Evolutionary conservation across 2,797 vertebrate genomes (phyloP).

Genomic region (Tokudaia muenninki): DNA sequence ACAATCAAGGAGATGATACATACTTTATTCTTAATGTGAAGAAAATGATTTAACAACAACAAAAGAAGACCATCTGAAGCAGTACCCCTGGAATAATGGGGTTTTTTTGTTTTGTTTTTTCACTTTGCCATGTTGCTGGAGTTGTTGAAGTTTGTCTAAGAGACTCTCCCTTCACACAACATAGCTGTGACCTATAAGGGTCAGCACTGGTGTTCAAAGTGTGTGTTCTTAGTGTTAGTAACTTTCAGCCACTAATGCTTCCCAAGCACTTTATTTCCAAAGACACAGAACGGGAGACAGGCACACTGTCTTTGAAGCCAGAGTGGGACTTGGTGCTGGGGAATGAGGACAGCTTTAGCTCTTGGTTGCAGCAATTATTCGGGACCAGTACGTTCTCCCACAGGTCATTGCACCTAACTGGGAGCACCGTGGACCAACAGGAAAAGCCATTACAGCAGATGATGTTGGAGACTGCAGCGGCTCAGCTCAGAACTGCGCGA

Average conservation of each 20-base stretch:
- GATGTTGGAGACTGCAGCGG: neutral
- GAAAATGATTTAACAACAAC: neutral
- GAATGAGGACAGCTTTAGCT: constrained; percentile 7
- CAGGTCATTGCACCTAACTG: neutral
- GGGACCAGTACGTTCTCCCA: neutral
- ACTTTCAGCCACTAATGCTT: constrained; percentile 50
- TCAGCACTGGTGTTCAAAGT: constrained; percentile 25
- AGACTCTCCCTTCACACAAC: neutral
- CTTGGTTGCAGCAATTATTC: neutral
- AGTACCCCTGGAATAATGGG: neutral
- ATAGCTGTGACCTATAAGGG: neutral
- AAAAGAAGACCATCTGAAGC: neutral
- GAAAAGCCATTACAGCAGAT: constrained; percentile 44
- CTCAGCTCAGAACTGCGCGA: neutral
- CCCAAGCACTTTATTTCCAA: constrained; percentile 44
- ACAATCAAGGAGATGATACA: neutral
- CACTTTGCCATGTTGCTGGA: neutral
- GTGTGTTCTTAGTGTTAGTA: neutral
- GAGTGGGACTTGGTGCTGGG: neutral
- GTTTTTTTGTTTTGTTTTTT: neutral
- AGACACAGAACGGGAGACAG: constrained; percentile 6
- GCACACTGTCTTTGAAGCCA: constrained; percentile 38
- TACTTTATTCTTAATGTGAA: constrained; percentile 63
- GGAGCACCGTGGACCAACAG: neutral
- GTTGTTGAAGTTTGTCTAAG: constrained; percentile 21